These are phyloP conservation scores for Rhopalosiphum padi DNA, from an alignment of 1,140 invertebrate genomes.

Conservation along the genomic window DNA sequence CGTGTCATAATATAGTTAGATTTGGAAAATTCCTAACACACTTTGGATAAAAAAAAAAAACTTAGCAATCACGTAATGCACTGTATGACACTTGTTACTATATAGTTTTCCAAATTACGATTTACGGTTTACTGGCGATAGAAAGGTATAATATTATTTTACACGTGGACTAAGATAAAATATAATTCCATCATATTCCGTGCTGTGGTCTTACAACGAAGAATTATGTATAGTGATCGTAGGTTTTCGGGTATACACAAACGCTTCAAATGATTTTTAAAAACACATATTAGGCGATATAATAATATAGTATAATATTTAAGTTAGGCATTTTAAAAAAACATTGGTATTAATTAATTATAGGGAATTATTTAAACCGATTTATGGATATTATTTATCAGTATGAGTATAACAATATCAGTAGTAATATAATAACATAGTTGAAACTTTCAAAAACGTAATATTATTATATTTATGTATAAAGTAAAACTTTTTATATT, in stretches of 20 bases:
- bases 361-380: background rate
- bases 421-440: background rate
- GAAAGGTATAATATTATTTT: background rate
- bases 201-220: background rate
- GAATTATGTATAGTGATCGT: background rate
- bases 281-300: background rate
- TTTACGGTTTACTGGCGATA: background rate
- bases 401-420: too few relatives aligned
- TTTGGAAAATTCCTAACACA: background rate
- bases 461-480: background rate
- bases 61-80: background rate
- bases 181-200: background rate
- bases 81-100: background rate
- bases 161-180: background rate
- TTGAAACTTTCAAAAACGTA: background rate
- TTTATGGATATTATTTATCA: too few relatives aligned
- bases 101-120: background rate
- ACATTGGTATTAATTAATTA: background rate
- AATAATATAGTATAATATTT: too few relatives aligned
- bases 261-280: background rate
- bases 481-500: background rate
- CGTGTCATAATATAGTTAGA: background rate
- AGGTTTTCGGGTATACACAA: background rate
- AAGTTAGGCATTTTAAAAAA: too few relatives aligned
- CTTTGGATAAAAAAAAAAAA: background rate